These are phyloP conservation scores for Arge pagana DNA, from an alignment of 2,888 invertebrate genomes.

Conservation along the genomic window DNA sequence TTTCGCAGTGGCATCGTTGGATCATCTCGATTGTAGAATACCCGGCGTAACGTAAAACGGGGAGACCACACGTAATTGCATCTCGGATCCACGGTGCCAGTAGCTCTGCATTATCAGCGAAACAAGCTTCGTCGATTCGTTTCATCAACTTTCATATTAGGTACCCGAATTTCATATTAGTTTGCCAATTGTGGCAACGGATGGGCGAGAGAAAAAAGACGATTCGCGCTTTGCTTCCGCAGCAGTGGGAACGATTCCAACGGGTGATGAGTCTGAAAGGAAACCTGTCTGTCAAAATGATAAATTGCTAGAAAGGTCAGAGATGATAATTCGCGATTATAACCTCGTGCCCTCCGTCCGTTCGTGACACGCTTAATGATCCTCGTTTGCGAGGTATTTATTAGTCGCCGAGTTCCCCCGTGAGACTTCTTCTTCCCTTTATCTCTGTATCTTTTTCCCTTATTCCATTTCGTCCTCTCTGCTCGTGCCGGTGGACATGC, in stretches of 20 bases:
- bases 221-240: conserved; percentile 8
- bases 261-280: conserved; percentile 24
- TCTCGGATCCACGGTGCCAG: no score
- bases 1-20: no score
- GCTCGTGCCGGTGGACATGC: not conserved
- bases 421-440: conserved; percentile 27
- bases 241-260: conserved; percentile 21
- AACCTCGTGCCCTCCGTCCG: conserved; percentile 19
- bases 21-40: no score
- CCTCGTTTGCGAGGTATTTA: conserved; percentile 30
- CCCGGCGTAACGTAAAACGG: no score
- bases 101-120: no score
- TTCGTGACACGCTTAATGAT: no score
- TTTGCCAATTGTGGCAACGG: no score
- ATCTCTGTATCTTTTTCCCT: not conserved
- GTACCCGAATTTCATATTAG: no score
- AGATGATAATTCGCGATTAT: conserved; percentile 37
- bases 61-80: no score
- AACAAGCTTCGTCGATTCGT: no score
- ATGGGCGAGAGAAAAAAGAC: conserved; percentile 20
- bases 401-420: conserved; percentile 29
- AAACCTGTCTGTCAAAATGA: conserved; percentile 44
- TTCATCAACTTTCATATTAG: no score
- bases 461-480: not conserved
- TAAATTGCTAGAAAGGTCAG: conserved; percentile 41